phyloP scores from a whole-genome alignment of 2,113 vertebrate genomes.

The Rhinolophus ferrumequinum region DNA sequence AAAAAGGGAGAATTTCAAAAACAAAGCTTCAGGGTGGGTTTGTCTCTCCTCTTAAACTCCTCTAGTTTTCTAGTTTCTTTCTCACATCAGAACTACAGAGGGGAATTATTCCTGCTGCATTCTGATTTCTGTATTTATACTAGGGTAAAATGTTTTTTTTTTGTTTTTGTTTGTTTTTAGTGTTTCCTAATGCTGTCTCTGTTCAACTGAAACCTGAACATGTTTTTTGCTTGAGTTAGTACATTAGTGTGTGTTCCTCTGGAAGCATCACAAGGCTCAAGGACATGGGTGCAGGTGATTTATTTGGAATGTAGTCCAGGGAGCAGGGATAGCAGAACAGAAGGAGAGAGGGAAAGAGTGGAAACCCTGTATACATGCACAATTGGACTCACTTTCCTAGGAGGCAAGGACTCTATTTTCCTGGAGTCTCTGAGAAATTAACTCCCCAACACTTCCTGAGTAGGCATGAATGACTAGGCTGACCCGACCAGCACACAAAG shows the following conservation, averaged over 20 bases:
- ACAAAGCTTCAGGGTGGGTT: background rate
- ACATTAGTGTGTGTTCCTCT: background rate
- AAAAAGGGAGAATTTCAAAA: background rate
- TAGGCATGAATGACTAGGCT: background rate
- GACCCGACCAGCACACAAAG: rapidly evolving
- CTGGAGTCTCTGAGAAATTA: background rate
- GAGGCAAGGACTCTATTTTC: rapidly evolving
- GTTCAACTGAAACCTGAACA: background rate
- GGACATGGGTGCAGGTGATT: background rate
- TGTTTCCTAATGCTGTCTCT: background rate
- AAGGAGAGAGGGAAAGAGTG: background rate
- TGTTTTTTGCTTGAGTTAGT: background rate
- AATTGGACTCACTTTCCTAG: background rate
- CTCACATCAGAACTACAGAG: background rate
- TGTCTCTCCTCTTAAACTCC: background rate
- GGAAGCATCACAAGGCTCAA: background rate
- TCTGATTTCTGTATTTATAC: background rate
- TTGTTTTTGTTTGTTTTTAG: background rate
- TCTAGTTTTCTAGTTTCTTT: background rate
- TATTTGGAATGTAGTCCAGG: background rate
- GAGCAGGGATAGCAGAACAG: background rate
- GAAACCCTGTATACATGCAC: background rate
- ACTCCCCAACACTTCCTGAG: background rate
- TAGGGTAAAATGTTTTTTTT: background rate
- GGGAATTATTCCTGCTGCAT: background rate